A percentile compares a stretch with the other conserved stretches of the same genome.
Conservation (phyloP, 37 sponge, comb jelly and placozoan species). For the Beroe forskalii region DNA sequence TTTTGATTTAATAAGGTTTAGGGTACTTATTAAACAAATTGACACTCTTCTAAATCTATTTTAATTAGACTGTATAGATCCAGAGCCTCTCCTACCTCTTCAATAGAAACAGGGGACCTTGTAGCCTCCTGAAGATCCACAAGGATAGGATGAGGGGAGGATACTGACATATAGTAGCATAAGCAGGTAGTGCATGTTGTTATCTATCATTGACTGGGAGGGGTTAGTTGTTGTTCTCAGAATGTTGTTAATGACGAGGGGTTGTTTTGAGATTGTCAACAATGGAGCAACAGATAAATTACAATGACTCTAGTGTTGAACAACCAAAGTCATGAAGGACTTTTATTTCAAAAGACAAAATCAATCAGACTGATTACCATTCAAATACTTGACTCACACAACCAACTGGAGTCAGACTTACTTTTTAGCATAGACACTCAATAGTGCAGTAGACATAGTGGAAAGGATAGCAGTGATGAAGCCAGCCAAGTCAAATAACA, state of each 20-base stretch:
- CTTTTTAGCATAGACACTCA: conserved; percentile 58
- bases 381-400: too few species aligned
- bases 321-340: too few species aligned
- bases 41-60: too few species aligned
- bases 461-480: conserved; percentile 1
- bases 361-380: too few species aligned
- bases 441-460: conserved; percentile 56
- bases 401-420: too few species aligned
- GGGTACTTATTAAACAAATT: too few species aligned
- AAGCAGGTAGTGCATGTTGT: conserved; percentile 26
- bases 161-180: conserved; percentile 46
- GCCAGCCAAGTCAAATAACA: conserved; percentile 33
- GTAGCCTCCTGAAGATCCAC: conserved; percentile 14
- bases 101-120: not conserved
- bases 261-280: too few species aligned
- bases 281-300: too few species aligned
- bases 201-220: conserved; percentile 30
- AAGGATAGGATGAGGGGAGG: not conserved
- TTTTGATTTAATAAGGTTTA: too few species aligned
- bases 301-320: too few species aligned
- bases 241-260: not conserved
- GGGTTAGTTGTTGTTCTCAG: not conserved
- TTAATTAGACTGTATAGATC: too few species aligned
- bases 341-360: too few species aligned
- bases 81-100: not conserved